A percentile compares a stretch with the other conserved stretches of the same genome.
These are phyloP conservation scores for Hippocampus kuda DNA, from an alignment of 2,797 vertebrate species.

Conservation along the genomic window DNA sequence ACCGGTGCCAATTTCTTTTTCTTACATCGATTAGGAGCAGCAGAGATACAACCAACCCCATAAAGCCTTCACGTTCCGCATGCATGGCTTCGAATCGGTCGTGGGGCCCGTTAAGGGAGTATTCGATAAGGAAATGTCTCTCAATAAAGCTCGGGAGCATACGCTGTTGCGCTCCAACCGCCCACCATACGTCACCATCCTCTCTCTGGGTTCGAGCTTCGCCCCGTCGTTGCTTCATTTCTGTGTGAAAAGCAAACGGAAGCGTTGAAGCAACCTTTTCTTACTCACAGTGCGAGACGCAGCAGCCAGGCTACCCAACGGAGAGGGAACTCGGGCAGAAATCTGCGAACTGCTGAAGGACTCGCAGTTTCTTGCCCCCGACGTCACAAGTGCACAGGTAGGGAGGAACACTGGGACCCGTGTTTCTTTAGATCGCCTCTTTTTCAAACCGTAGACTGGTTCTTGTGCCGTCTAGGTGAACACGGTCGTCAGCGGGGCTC, in stretches of 20 bases:
- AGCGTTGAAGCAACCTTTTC: background rate
- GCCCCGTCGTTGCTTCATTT: background rate
- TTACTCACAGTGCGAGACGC: slow-evolving; percentile 81
- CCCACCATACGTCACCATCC: slow-evolving; percentile 93
- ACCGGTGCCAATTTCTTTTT: background rate
- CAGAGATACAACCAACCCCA: slow-evolving; percentile 97
- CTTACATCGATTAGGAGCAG: slow-evolving; percentile 72
- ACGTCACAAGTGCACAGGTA: slow-evolving; percentile 98
- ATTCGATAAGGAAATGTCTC: slow-evolving; percentile 96
- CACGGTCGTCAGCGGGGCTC: slow-evolving; percentile 91
- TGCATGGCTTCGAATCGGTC: slow-evolving; percentile 96
- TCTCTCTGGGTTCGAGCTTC: slow-evolving; percentile 80
- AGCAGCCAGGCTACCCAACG: slow-evolving; percentile 91
- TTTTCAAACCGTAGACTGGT: background rate
- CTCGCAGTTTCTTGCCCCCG: slow-evolving; percentile 94
- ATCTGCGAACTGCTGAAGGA: slow-evolving; percentile 97
- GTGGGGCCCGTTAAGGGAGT: slow-evolving; percentile 97
- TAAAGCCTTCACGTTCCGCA: slow-evolving; percentile 94
- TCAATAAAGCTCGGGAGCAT: slow-evolving; percentile 98
- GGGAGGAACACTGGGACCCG: slow-evolving; percentile 4
- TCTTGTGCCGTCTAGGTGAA: slow-evolving; percentile 75
- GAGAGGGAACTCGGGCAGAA: slow-evolving; percentile 93
- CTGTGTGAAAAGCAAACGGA: background rate
- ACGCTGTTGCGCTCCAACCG: slow-evolving; percentile 91
- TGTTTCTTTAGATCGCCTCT: background rate